Percentiles rank a stretch among this genome's conserved stretches.
phyloP scores from a whole-genome alignment of 2,113 vertebrate genomes.

The Nymphicus hollandicus region DNA sequence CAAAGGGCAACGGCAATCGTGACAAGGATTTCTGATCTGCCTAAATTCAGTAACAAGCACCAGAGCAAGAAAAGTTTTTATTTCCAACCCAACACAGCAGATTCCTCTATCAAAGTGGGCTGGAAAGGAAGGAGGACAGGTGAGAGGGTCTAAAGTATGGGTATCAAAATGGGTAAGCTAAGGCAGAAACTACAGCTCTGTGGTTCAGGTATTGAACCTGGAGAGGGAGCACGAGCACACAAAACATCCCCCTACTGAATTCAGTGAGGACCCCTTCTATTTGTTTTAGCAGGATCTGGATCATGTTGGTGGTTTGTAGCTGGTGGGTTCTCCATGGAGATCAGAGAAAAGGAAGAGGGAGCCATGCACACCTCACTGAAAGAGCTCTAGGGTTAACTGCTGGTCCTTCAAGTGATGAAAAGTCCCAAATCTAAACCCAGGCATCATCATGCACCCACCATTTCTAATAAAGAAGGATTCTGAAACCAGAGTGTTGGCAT shows the following conservation, averaged over 20 bases:
- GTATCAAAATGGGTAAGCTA: not conserved
- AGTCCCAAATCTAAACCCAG: not conserved
- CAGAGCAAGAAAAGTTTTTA: not conserved
- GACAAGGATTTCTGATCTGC: not conserved
- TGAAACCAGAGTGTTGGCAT: not conserved
- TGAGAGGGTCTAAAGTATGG: not conserved
- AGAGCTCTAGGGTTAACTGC: not conserved
- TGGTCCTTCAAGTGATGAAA: not conserved
- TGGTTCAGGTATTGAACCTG: not conserved
- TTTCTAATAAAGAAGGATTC: not conserved
- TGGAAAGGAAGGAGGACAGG: not conserved
- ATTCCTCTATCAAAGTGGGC: not conserved
- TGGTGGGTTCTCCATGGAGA: rapidly evolving
- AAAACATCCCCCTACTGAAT: not conserved
- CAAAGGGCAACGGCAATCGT: not conserved
- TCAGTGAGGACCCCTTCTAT: not conserved
- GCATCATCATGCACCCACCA: not conserved
- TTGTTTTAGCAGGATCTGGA: not conserved
- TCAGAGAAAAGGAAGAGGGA: not conserved
- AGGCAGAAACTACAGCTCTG: not conserved
- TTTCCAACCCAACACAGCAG: not conserved
- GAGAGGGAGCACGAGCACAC: not conserved
- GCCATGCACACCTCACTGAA: not conserved
- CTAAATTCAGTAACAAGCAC: not conserved
- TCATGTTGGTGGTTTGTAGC: not conserved